A percentile compares a stretch with the other conserved stretches of the same genome.
phyloP scores from a whole-genome alignment of 2,797 vertebrate species.

The Xyrichtys novacula region DNA sequence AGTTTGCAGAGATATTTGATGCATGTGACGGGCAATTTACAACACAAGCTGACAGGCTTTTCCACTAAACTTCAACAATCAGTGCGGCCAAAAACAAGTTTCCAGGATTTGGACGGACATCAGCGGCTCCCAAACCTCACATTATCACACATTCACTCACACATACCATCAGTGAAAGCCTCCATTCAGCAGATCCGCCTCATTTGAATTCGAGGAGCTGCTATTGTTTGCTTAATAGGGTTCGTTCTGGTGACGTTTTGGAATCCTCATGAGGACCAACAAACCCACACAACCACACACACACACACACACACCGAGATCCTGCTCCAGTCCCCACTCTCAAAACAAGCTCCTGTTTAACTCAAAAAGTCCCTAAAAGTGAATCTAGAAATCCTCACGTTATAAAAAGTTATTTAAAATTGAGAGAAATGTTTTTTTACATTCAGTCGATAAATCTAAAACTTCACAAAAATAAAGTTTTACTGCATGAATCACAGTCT shows the following conservation, averaged over 20 bases:
- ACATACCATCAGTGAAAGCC: constrained; percentile 42
- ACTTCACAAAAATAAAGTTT: too few species aligned
- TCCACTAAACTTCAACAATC: background rate
- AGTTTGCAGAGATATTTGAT: background rate
- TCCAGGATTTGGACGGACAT: constrained; percentile 1
- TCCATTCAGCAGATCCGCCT: constrained; percentile 53
- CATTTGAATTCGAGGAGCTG: constrained; percentile 56
- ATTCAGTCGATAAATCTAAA: too few species aligned
- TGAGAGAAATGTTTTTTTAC: too few species aligned
- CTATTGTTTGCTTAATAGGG: constrained; percentile 38
- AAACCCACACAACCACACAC: too few species aligned
- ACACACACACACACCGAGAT: constrained; percentile 2
- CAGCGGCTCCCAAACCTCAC: background rate
- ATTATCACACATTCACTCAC: constrained; percentile 11
- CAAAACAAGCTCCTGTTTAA: background rate
- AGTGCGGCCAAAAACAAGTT: constrained; percentile 7
- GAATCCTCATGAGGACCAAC: constrained; percentile 7
- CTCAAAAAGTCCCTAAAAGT: background rate
- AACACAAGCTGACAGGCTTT: background rate
- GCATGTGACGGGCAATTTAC: background rate
- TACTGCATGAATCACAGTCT: too few species aligned
- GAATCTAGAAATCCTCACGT: background rate
- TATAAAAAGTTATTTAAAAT: too few species aligned
- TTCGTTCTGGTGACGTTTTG: background rate
- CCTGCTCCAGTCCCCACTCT: background rate